phyloP scores from a whole-genome alignment of 2,797 vertebrate genomes.

The Enteromius fasciolatus region DNA sequence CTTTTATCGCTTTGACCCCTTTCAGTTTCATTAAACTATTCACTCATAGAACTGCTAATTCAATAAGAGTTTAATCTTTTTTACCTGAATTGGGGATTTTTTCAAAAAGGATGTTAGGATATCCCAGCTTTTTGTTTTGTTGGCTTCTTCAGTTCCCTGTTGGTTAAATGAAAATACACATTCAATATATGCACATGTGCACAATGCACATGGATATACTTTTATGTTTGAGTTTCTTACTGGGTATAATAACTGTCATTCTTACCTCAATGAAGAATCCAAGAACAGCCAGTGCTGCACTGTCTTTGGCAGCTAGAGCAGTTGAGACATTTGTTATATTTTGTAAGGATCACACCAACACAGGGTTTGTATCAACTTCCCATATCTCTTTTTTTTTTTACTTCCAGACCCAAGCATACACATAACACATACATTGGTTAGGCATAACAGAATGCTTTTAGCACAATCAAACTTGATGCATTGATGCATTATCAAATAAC shows the following conservation, averaged over 20 bases:
- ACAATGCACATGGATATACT: not conserved
- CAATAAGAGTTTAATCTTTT: not conserved
- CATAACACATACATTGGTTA: no score
- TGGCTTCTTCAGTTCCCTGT: conserved; percentile 37
- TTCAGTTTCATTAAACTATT: not conserved
- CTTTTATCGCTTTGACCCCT: no score
- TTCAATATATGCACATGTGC: not conserved
- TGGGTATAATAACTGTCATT: not conserved
- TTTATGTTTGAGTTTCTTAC: not conserved
- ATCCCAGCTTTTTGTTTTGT: conserved; percentile 46
- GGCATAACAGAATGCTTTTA: no score
- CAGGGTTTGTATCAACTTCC: no score
- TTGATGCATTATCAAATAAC: no score
- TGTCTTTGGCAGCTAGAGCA: conserved; percentile 34
- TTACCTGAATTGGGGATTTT: conserved; percentile 39
- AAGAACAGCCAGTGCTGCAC: conserved; percentile 57
- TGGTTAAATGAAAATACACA: not conserved
- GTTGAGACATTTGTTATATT: rapidly evolving
- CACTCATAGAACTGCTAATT: not conserved
- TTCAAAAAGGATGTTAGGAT: conserved; percentile 49
- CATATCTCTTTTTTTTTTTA: no score
- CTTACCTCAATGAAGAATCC: conserved; percentile 66
- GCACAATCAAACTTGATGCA: no score
- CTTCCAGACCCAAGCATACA: no score
- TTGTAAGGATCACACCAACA: no score